phyloP scores from a whole-genome alignment of 1,140 invertebrate genomes.

The Monomorium pharaonis region DNA sequence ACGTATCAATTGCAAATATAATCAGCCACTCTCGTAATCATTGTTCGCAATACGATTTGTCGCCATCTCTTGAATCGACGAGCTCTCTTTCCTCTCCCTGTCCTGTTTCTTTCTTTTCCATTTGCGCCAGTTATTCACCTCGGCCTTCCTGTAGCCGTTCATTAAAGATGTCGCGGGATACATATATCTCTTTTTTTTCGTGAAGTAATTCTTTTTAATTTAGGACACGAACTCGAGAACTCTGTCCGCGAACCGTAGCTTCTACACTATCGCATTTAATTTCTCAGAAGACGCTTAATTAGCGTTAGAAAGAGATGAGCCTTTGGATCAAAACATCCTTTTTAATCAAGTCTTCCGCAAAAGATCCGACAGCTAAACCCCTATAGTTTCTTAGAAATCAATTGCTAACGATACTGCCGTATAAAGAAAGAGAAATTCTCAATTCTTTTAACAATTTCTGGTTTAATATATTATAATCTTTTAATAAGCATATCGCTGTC shows the following conservation, averaged over 20 bases:
- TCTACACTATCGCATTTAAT: neutral
- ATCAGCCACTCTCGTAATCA: neutral
- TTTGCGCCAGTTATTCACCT: slow-evolving; percentile 27
- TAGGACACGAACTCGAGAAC: neutral
- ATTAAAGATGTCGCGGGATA: neutral
- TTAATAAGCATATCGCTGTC: neutral
- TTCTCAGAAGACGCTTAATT: slow-evolving; percentile 14
- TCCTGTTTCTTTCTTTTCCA: neutral
- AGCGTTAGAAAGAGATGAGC: neutral
- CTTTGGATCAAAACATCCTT: neutral
- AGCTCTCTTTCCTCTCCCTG: neutral
- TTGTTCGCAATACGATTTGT: slow-evolving; percentile 28
- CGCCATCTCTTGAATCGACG: slow-evolving; percentile 13
- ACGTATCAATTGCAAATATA: slow-evolving; percentile 48
- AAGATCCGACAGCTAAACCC: neutral
- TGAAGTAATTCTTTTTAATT: slow-evolving; percentile 27
- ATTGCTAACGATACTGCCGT: neutral
- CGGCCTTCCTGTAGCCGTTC: neutral
- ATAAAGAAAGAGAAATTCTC: neutral
- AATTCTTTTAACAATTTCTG: neutral
- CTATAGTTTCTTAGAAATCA: neutral
- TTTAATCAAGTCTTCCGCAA: neutral
- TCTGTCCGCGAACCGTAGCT: neutral
- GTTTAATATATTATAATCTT: too few relatives aligned
- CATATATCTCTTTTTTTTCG: neutral